Conservation (phyloP, 2,113 vertebrate genomes). For the Oreocharis arfaki region DNA sequence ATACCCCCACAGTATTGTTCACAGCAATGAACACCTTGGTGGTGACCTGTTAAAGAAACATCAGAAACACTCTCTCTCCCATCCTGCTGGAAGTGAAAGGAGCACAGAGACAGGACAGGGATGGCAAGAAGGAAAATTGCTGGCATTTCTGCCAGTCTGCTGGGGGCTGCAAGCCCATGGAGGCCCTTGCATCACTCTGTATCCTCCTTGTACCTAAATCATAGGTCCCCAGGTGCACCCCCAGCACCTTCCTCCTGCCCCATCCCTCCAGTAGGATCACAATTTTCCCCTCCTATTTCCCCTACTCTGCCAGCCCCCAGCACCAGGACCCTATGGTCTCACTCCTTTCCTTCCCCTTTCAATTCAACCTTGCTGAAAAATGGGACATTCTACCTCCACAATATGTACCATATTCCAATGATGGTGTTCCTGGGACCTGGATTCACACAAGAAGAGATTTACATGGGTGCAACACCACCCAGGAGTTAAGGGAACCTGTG, state of each 20-base stretch:
- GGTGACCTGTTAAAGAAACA: neutral
- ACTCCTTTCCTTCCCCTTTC: neutral
- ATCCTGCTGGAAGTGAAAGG: neutral
- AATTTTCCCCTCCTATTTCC: neutral
- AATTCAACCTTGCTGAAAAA: neutral
- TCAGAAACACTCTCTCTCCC: neutral
- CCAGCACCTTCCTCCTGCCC: neutral
- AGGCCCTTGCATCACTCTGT: neutral
- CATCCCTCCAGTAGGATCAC: neutral
- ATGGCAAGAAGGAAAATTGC: neutral
- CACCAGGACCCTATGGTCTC: neutral
- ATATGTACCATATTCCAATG: rapidly evolving
- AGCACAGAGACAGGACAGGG: neutral
- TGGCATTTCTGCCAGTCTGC: neutral
- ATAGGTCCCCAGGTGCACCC: rapidly evolving
- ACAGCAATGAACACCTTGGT: neutral
- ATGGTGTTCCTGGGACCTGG: neutral
- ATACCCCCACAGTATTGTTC: neutral
- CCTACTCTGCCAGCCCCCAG: neutral
- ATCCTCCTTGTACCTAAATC: neutral
- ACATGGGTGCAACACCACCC: neutral
- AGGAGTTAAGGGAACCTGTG: neutral
- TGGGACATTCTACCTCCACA: rapidly evolving
- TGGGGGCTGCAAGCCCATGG: rapidly evolving
- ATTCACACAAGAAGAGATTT: neutral